Base-by-base conservation (phyloP, 37 sponge, comb jelly and placozoan genomes). In the Chondrosia reniformis region DNA sequence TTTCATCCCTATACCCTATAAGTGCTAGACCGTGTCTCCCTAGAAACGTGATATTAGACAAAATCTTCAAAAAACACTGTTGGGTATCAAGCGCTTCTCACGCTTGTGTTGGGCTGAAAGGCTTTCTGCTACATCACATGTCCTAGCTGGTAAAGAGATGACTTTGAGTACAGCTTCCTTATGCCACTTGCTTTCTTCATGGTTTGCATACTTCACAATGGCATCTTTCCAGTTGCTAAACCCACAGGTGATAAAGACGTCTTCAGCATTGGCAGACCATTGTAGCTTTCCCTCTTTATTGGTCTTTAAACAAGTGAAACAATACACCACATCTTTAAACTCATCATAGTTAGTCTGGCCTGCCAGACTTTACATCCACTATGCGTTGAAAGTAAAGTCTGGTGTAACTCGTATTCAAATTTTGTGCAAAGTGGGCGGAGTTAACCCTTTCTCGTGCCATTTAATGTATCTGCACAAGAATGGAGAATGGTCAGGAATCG, bases 11-110 rank as follows among this genome's bases (percentile, higher is more conserved):
- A 30, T 76, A 33, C 9, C 77, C 77, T 24, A 55, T 12, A 24
- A 76, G 33, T 37, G 77, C 49, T 19, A 76, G 59, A 24, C 77
- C 77, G 17, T 76, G 77, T 21, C 77, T 25, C 27, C 49, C 77
- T 8, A 76, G 59, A 76, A 76, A 76, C 9, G 31, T 59, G 24
- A 76, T 12, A 21, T 59, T 57, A 10, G 77, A 76, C 54, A 76
- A 15, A 49, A 49, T 49, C 52, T 49, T 15, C 15, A 49, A 15
- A 49, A 49, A 49, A 49, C 52, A 49, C 52, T 49, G 52, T 15
- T 15, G 15, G 52, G 52, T 15, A 49, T 49, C 52, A 49, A 49
- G 52, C 52, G n/a, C n/a, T 49, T 49, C 15, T 49, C 52, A 15
- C 52, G 10, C 52, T 49, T 49, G 15, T 19, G 52, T 15, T 49